Conservation (phyloP, 2,113 vertebrate species). For the Mesitornis unicolor region DNA sequence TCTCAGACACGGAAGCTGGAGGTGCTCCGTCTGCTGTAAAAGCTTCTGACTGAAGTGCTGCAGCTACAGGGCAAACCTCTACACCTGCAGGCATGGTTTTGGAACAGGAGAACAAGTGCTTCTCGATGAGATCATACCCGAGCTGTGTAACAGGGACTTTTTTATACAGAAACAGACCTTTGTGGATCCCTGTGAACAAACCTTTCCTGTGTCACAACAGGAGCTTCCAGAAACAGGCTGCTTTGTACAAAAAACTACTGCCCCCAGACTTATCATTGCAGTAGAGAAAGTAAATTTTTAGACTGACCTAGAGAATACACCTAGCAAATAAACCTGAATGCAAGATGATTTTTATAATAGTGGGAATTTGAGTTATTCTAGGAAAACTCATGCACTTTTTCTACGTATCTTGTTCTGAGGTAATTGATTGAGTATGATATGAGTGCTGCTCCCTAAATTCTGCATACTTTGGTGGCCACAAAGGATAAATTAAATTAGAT, state of each 20-base stretch:
- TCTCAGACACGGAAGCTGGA: neutral
- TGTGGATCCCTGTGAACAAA: neutral
- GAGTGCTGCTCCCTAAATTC: neutral
- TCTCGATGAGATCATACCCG: neutral
- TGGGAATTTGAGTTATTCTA: neutral
- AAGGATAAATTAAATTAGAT: neutral
- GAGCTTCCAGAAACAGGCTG: neutral
- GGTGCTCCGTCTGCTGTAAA: neutral
- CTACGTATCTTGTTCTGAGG: neutral
- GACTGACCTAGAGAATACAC: neutral
- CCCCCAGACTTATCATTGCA: rapidly evolving
- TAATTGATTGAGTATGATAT: neutral
- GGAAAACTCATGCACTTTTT: neutral
- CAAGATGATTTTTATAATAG: neutral
- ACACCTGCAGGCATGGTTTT: neutral
- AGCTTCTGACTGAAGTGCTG: neutral
- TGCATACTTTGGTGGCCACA: neutral
- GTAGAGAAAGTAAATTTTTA: neutral
- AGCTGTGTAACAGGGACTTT: neutral
- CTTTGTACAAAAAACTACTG: neutral
- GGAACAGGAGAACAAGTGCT: neutral
- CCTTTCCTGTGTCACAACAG: neutral
- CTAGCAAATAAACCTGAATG: neutral
- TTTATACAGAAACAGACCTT: neutral
- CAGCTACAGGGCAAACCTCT: neutral